These are phyloP conservation scores for Pogonocherus hispidulus DNA, from an alignment of 2,888 invertebrate genomes.

Conservation along the genomic window DNA sequence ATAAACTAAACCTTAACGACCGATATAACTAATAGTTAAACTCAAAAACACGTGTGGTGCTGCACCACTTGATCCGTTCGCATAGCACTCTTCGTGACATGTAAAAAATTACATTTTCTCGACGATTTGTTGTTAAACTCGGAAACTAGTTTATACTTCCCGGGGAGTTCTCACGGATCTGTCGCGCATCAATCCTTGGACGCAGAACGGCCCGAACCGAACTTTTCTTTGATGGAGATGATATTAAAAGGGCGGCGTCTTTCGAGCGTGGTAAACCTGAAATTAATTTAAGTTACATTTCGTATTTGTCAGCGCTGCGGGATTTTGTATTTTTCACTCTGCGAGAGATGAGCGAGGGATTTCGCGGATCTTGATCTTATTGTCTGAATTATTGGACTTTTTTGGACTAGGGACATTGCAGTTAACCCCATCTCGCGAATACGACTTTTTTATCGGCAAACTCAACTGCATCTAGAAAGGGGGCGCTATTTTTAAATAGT, in stretches of 20 bases:
- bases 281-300: slow-evolving; percentile 36
- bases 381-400: background rate
- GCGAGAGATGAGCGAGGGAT: background rate
- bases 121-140: slow-evolving; percentile 9
- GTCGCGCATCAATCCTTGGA: slow-evolving; percentile 25
- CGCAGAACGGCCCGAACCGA: background rate
- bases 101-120: slow-evolving; percentile 19
- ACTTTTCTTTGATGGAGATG: slow-evolving; percentile 21
- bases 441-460: too few relatives aligned
- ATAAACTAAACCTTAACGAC: too few relatives aligned
- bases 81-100: slow-evolving; percentile 7
- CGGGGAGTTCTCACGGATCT: slow-evolving; percentile 20
- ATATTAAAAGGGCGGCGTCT: slow-evolving; percentile 31
- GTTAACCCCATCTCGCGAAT: background rate
- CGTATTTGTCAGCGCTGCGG: slow-evolving; percentile 36
- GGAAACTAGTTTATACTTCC: slow-evolving; percentile 5
- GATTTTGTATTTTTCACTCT: slow-evolving; percentile 31
- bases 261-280: slow-evolving; percentile 34
- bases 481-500: too few relatives aligned
- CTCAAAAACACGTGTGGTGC: too few relatives aligned
- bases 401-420: background rate
- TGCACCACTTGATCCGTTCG: too few relatives aligned
- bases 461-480: too few relatives aligned
- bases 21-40: too few relatives aligned
- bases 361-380: background rate